phyloP scores from a whole-genome alignment of 2,113 vertebrate species.

The Vidua macroura region DNA sequence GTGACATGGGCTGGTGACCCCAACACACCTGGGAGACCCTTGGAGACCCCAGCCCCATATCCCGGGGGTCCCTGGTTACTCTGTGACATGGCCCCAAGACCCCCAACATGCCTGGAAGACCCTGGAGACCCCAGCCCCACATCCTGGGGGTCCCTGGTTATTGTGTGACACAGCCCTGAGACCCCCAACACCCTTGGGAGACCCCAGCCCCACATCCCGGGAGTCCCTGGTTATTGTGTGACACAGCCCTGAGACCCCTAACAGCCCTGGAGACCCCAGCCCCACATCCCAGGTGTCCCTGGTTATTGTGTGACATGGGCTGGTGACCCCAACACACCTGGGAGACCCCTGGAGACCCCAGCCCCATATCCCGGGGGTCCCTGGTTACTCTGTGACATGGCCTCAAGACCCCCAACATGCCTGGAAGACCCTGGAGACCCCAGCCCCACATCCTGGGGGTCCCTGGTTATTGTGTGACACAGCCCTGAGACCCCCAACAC shows the following conservation, averaged over 20 bases:
- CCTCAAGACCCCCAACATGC: no score
- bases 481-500: no score
- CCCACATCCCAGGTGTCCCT: no score
- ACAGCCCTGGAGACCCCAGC: no score
- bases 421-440: not conserved
- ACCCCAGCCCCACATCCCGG: not conserved
- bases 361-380: no score
- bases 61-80: not conserved
- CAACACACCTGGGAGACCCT: not conserved
- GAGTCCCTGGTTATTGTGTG: not conserved
- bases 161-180: no score
- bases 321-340: no score
- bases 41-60: not conserved
- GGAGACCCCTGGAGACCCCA: no score
- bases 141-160: not conserved
- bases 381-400: no score
- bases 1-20: no score
- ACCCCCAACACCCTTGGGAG: not conserved
- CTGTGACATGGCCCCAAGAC: not conserved
- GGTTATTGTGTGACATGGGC: no score
- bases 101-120: no score
- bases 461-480: accelerated
- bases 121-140: not conserved
- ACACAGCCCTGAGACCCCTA: not conserved
- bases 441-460: accelerated